phyloP scores from a whole-genome alignment of 2,888 invertebrate genomes.

The Gymnosoma rotundatum region DNA sequence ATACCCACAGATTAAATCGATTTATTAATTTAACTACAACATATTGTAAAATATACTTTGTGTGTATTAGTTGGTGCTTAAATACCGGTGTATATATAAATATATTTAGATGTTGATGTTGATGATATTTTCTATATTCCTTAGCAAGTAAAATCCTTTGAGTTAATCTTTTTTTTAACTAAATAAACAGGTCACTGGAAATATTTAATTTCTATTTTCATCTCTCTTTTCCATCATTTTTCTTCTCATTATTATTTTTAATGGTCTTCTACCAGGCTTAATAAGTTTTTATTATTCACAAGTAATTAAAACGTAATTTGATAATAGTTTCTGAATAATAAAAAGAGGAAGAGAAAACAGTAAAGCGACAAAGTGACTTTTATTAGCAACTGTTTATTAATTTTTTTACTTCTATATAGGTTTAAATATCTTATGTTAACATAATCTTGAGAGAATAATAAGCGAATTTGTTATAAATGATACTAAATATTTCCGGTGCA shows the following conservation, averaged over 20 bases:
- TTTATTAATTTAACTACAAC: constrained; percentile 55
- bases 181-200: constrained; percentile 60
- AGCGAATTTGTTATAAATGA: too few relatives aligned
- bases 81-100: background rate
- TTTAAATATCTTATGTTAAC: too few relatives aligned
- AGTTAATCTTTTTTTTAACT: constrained; percentile 9
- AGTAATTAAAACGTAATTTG: constrained; percentile 69
- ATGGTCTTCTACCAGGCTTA: background rate
- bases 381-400: background rate
- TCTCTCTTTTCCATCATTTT: background rate
- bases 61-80: background rate
- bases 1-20: background rate
- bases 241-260: background rate
- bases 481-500: too few relatives aligned
- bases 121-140: constrained; percentile 14
- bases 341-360: constrained; percentile 4
- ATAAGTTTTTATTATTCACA: constrained; percentile 56
- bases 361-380: constrained; percentile 44
- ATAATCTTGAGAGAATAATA: too few relatives aligned
- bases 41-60: constrained; percentile 18
- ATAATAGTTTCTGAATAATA: constrained; percentile 58
- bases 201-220: constrained; percentile 38
- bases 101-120: background rate
- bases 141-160: constrained; percentile 8
- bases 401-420: background rate